Percentiles rank a stretch among this genome's conserved stretches.
These are phyloP conservation scores for Uloborus plumipes DNA, from an alignment of 2,888 invertebrate species.

Conservation along the genomic window DNA sequence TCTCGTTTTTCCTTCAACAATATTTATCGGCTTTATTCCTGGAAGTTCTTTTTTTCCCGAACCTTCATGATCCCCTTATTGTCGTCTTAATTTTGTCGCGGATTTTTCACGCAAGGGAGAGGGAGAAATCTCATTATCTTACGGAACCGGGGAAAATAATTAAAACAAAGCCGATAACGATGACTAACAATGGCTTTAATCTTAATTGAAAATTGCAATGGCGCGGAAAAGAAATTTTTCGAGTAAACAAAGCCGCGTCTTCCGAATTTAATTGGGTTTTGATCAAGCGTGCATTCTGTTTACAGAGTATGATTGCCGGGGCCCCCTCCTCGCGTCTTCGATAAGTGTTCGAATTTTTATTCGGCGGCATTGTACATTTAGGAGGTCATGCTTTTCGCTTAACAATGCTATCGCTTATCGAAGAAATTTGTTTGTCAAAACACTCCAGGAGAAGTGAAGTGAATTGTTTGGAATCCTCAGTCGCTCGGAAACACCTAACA, in stretches of 20 bases:
- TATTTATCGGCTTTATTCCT: constrained; percentile 60
- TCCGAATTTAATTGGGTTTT: constrained; percentile 62
- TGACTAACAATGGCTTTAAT: constrained; percentile 64
- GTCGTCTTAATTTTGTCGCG: constrained; percentile 63
- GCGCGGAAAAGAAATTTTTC: constrained; percentile 60
- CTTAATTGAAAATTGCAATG: constrained; percentile 64
- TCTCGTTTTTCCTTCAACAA: constrained; percentile 54
- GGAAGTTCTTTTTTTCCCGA: constrained; percentile 30
- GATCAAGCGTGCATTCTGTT: constrained; percentile 61
- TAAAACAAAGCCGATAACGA: constrained; percentile 64
- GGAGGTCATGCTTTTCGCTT: constrained; percentile 37
- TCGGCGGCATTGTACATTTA: constrained; percentile 31
- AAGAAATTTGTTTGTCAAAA: constrained; percentile 57
- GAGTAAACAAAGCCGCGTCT: constrained; percentile 58
- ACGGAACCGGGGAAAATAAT: constrained; percentile 60
- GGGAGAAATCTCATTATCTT: constrained; percentile 60
- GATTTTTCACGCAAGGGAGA: constrained; percentile 47
- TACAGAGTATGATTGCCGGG: constrained; percentile 55
- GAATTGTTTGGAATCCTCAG: constrained; percentile 42
- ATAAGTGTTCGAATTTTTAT: constrained; percentile 53
- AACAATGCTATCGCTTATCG: constrained; percentile 48
- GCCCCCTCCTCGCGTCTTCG: constrained; percentile 32
- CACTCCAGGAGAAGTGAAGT: constrained; percentile 29
- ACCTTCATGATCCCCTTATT: constrained; percentile 51
- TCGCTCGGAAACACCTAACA: constrained; percentile 31